Conservation (phyloP, 1,140 invertebrate species). For the Archivesica marissinica region DNA sequence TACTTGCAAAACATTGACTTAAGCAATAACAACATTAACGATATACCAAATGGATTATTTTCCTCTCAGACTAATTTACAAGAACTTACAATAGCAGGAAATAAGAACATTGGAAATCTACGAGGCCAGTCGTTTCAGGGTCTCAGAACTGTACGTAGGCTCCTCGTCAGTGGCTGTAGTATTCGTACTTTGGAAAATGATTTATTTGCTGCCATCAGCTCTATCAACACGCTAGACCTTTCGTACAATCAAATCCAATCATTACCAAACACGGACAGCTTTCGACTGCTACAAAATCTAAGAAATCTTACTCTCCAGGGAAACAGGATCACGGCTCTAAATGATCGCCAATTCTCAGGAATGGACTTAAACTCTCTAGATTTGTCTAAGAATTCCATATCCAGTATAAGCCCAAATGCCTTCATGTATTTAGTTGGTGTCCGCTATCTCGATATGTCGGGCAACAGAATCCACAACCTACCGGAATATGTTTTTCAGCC, state of each 20-base stretch:
- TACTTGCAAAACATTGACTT: conserved; percentile 19
- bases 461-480: conserved; percentile 29
- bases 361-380: conserved; percentile 38
- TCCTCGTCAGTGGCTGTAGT: conserved; percentile 28
- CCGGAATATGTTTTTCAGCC: conserved; percentile 14
- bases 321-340: conserved; percentile 31
- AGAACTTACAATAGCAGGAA: conserved; percentile 16
- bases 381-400: conserved; percentile 44
- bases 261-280: conserved; percentile 19
- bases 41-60: conserved; percentile 48
- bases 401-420: conserved; percentile 1
- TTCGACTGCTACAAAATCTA: conserved; percentile 27
- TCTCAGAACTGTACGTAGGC: conserved; percentile 1
- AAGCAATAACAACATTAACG: conserved; percentile 28
- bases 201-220: conserved; percentile 26
- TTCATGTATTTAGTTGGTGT: conserved; percentile 35
- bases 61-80: conserved; percentile 24
- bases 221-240: conserved; percentile 39
- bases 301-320: conserved; percentile 30
- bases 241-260: conserved; percentile 33
- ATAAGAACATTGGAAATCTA: conserved; percentile 44
- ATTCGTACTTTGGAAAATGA: conserved; percentile 48
- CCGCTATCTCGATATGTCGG: conserved; percentile 39
- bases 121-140: conserved; percentile 30
- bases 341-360: conserved; percentile 39